phyloP scores from a whole-genome alignment of 2,797 vertebrate genomes.

The Buceros bicornis region DNA sequence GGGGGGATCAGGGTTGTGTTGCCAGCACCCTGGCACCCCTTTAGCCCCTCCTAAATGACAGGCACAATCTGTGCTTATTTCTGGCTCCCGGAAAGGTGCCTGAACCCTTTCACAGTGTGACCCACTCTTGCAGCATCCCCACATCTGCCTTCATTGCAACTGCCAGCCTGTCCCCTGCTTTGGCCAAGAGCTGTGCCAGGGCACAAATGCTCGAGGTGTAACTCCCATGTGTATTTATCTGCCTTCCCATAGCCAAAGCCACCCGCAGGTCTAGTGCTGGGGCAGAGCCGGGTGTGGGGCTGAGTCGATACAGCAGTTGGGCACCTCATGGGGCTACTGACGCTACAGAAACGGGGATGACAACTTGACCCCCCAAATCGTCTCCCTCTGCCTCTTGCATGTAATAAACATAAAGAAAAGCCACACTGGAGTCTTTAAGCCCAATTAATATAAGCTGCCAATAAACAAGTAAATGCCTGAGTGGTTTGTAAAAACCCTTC shows the following conservation, averaged over 20 bases:
- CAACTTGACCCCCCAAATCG: neutral
- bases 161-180: rapidly evolving
- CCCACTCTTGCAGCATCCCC: neutral
- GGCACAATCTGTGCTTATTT: neutral
- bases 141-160: rapidly evolving
- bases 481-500: neutral
- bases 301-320: too few species aligned
- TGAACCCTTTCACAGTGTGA: rapidly evolving
- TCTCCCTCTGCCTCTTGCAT: neutral
- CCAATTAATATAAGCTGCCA: neutral
- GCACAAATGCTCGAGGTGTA: rapidly evolving
- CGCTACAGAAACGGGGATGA: neutral
- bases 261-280: too few species aligned
- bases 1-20: too few species aligned
- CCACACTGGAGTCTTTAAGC: neutral
- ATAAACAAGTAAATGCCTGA: neutral
- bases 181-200: neutral
- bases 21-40: neutral
- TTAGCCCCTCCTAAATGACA: too few species aligned
- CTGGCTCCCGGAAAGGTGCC: neutral
- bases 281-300: neutral
- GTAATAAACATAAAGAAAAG: neutral
- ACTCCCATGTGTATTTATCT: neutral
- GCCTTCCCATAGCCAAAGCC: neutral
- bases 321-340: rapidly evolving